Evolutionary conservation across 2,113 vertebrate genomes (phyloP), one percentile per base, ranked within the genome.

Genomic region (Pithys albifrons): DNA sequence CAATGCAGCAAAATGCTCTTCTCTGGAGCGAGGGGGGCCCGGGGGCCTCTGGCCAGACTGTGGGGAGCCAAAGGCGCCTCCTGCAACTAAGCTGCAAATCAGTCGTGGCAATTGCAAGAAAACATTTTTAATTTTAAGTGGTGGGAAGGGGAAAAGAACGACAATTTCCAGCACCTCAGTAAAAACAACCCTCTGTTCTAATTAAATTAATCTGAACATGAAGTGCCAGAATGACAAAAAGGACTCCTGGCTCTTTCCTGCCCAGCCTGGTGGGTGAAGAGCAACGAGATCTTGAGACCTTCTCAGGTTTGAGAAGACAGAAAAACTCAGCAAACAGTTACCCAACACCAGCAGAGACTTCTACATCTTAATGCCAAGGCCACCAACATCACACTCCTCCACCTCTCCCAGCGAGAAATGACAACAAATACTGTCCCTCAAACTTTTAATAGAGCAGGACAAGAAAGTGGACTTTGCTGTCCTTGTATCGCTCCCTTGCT

Each of bases 221-320:
- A 58, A 61, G 72, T 18, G 22, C 28, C 37, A 25, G 5, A 25
- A 23, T 8, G 29, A 37, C 59, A 76, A 28, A 67, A 75, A 6
- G 0, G 1, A 5, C 45, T 51, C 22, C 48, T 18, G 70, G 48
- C 10, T 17, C 45, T 41, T n/a, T 8, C 37, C 58, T 78, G 45
- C 73, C 2, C 10, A 49, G 57, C 57, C 37, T 61, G 48, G 48
- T 2, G 16, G 41, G 10, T 7, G 3, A 31, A 27, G 41, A 45
- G 17, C 54, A 58, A 20, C 0, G 0, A 6, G 51, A 39, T 13
- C 14, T 1, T 7, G 19, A 35, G 48, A 61, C 2, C 22, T 19
- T 6, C 29, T 41, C 1, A 16, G 24, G 33, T 22, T 29, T 45
- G 82, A 51, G 61, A 13, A 20, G 58, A 9, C 17, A 46, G 4